Conservation (phyloP, 2,797 vertebrate species). For the Sebastes umbrosus region DNA sequence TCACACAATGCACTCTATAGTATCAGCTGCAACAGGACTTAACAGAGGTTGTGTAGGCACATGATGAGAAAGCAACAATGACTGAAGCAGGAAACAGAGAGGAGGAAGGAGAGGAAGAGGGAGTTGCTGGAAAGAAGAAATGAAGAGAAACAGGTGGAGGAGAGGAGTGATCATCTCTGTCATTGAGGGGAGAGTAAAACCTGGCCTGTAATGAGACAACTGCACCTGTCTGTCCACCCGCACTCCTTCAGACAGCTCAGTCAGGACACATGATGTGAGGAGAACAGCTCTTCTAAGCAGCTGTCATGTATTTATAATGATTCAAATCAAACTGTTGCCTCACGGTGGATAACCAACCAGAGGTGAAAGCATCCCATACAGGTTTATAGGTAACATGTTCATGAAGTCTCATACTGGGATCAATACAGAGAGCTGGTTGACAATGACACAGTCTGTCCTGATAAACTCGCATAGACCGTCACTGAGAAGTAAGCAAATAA, state of each 20-base stretch:
- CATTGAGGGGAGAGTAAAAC: conserved; percentile 53
- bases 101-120: neutral
- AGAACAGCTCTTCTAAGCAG: neutral
- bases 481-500: conserved; percentile 18
- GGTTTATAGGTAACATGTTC: conserved; percentile 8
- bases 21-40: conserved; percentile 22
- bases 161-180: conserved; percentile 28
- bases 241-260: conserved; percentile 13
- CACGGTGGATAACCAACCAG: neutral
- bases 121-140: conserved; percentile 6
- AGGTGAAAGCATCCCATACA: neutral
- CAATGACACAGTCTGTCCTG: conserved; percentile 22
- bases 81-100: neutral
- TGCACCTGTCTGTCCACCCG: conserved; percentile 26
- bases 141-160: conserved; percentile 31
- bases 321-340: conserved; percentile 40
- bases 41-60: conserved; percentile 4
- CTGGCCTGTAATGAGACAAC: conserved; percentile 43
- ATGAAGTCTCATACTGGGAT: conserved; percentile 21
- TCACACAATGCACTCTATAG: conserved; percentile 41
- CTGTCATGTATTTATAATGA: neutral
- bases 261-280: conserved; percentile 5
- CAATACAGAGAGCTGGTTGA: conserved; percentile 28
- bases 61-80: neutral
- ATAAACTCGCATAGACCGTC: conserved; percentile 18